Evolutionary conservation across 2,113 vertebrate genomes (phyloP).

Genomic region (Regulus satrapa): DNA sequence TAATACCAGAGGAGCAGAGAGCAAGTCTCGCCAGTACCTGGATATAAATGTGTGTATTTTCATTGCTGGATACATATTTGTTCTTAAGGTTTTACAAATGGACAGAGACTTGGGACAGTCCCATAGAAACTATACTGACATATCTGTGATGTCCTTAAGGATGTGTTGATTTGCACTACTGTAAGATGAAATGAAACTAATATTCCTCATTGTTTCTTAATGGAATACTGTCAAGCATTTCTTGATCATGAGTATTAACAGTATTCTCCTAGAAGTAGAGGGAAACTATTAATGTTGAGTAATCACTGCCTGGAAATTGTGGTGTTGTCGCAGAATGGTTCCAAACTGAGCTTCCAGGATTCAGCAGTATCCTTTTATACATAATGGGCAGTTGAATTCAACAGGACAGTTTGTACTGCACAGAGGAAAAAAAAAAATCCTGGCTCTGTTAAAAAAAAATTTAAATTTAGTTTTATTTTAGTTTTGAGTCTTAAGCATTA

Average conservation of each 20-base stretch:
- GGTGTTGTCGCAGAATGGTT: not conserved
- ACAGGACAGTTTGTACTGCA: not conserved
- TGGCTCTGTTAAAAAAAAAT: rapidly evolving
- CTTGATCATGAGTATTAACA: not conserved
- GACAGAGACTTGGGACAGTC: not conserved
- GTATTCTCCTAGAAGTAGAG: not conserved
- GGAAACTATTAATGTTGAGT: not conserved
- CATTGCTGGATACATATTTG: not conserved
- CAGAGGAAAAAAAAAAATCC: not conserved
- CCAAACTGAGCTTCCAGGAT: not conserved
- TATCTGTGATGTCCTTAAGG: not conserved
- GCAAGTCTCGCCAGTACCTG: not conserved
- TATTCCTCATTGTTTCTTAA: not conserved
- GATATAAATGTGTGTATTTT: not conserved
- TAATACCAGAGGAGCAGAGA: not conserved
- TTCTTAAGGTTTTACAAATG: not conserved
- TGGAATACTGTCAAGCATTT: not conserved
- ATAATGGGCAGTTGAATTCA: not conserved
- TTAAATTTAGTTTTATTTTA: not conserved
- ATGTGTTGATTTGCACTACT: not conserved
- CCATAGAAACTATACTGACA: not conserved
- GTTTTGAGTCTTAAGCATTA: not conserved
- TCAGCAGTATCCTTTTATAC: not conserved
- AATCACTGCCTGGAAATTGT: not conserved
- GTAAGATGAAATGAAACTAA: not conserved